Evolutionary conservation across 2,888 invertebrate species (phyloP).

Genomic region (Melangyna quadrimaculata): DNA sequence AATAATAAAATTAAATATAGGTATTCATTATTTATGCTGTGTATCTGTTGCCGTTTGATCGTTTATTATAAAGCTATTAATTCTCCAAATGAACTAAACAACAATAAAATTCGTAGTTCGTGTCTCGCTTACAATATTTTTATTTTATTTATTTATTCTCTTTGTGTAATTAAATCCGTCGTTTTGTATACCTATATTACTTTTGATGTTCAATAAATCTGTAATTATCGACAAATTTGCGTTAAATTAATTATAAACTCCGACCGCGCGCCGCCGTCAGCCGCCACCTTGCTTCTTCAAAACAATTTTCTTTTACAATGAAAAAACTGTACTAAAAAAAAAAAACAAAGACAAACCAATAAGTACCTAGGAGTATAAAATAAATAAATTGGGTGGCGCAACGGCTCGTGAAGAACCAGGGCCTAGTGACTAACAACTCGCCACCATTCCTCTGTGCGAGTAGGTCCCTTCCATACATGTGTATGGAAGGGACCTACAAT

Average conservation of each 20-base stretch:
- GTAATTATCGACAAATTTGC: neutral
- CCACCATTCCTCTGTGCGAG: too few relatives aligned
- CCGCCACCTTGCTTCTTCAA: neutral
- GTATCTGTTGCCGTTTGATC: neutral
- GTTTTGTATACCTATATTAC: neutral
- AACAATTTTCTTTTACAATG: neutral
- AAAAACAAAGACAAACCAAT: too few relatives aligned
- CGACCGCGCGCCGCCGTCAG: too few relatives aligned
- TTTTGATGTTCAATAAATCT: neutral
- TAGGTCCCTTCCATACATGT: too few relatives aligned
- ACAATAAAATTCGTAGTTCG: neutral
- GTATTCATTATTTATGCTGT: neutral
- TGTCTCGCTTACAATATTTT: neutral
- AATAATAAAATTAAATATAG: neutral
- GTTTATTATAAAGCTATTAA: neutral
- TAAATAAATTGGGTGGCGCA: too few relatives aligned
- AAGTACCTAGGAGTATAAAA: too few relatives aligned
- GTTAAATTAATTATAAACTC: neutral
- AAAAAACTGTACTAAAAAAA: neutral
- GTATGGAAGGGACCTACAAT: too few relatives aligned
- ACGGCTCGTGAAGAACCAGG: too few relatives aligned
- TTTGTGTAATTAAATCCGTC: slow-evolving; percentile 42
- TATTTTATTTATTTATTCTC: neutral
- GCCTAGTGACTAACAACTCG: too few relatives aligned
- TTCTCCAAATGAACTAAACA: neutral